phyloP scores from a whole-genome alignment of 1,140 invertebrate species.

The Drosophila miranda region DNA sequence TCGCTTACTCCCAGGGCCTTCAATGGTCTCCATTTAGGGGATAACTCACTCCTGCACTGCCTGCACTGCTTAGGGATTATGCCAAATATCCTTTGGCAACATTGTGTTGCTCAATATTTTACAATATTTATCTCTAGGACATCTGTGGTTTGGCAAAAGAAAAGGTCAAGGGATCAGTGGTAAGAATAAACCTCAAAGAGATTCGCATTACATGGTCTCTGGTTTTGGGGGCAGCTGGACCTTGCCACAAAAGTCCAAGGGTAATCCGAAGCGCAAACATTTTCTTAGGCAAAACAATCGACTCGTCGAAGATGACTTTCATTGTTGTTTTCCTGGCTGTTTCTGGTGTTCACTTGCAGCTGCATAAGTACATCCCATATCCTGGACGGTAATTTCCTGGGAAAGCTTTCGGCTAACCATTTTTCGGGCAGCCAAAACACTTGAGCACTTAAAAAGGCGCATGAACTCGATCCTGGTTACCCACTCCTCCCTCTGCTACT shows the following conservation, averaged over 20 bases:
- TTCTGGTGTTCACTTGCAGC: conserved; percentile 56
- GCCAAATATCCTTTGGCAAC: conserved; percentile 18
- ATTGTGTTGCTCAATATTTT: conserved; percentile 55
- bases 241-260: conserved; percentile 5
- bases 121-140: conserved; percentile 51
- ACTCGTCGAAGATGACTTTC: conserved; percentile 48
- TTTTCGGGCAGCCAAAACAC: conserved; percentile 43
- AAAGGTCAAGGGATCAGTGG: conserved; percentile 67
- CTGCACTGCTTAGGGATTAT: conserved; percentile 35
- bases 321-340: background rate
- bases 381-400: conserved; percentile 67
- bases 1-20: conserved; percentile 4
- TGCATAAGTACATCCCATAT: conserved; percentile 36
- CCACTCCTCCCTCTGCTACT: background rate
- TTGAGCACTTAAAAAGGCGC: conserved; percentile 79
- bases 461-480: conserved; percentile 58
- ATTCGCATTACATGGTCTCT: conserved; percentile 40
- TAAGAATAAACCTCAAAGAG: conserved; percentile 50
- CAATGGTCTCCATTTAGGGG: conserved; percentile 31
- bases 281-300: conserved; percentile 58
- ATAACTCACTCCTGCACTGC: conserved; percentile 44
- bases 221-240: conserved; percentile 12
- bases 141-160: conserved; percentile 50
- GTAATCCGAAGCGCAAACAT: conserved; percentile 62
- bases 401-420: conserved; percentile 54